Evolutionary conservation across 2,113 vertebrate genomes (phyloP).

Genomic region (Falcunculus frontatus): DNA sequence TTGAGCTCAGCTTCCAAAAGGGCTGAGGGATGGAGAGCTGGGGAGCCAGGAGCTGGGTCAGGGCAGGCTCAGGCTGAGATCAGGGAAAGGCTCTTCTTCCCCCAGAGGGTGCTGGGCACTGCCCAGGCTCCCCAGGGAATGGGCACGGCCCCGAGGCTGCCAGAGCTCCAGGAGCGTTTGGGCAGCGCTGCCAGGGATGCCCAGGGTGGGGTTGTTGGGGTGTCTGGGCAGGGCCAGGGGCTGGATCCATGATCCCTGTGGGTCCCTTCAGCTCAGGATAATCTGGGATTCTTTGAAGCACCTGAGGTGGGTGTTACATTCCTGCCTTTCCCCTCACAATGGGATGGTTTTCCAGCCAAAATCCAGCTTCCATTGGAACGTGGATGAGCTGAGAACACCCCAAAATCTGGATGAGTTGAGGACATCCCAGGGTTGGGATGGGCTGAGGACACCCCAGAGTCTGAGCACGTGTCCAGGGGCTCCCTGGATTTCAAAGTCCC

Average conservation of each 20-base stretch:
- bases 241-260: neutral
- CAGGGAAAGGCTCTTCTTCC: neutral
- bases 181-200: neutral
- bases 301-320: neutral
- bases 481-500: neutral
- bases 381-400: neutral
- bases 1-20: neutral
- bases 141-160: neutral
- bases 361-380: neutral
- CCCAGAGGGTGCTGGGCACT: neutral
- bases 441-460: neutral
- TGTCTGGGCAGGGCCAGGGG: fast-evolving
- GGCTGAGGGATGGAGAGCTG: neutral
- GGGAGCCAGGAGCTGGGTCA: neutral
- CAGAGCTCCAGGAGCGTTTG: neutral
- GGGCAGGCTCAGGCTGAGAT: neutral
- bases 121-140: neutral
- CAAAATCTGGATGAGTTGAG: neutral
- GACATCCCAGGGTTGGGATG: neutral
- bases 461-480: neutral
- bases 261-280: neutral
- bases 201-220: neutral
- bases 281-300: neutral
- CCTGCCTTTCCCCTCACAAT: neutral
- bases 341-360: neutral